Base-by-base conservation (phyloP, 2,113 vertebrate species). In the Phoenicopterus ruber region DNA sequence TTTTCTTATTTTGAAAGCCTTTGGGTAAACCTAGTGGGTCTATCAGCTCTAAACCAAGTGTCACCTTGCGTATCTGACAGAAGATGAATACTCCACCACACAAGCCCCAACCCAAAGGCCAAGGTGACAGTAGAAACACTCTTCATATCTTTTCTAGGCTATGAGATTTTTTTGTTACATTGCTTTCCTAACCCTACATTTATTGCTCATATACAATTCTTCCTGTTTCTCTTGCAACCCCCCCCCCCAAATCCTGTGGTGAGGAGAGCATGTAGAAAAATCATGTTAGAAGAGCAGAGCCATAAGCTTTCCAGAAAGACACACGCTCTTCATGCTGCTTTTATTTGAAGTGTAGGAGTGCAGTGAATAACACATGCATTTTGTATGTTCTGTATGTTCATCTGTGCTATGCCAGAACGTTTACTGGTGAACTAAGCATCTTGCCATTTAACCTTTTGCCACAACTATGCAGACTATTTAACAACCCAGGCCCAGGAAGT, bases 381-480 rank as follows among this genome's bases (percentile, higher is more conserved):
- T 90, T 78, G 6, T 86, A 46, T 77, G 86, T 65, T 63, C 16
- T 77, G 2, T 78, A 63, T 54, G 46, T 54, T 90, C 80, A 38
- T 16, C 47, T 25, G 8, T 66, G 71, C 50, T 31, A 72, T 46
- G 50, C 46, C 59, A 92, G 76, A 88, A 95, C 34, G 12, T 90
- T 69, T 82, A 47, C 46, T 7, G 3, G n/a, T 81, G 67, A 88
- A 91, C 52, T 69, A 79, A 80, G 26, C 24, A 65, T 81, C 47
- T 74, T 84, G 72, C 42, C 72, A 67, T 86, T 91, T 89, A 94
- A 84, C 72, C 63, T 97, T 84, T 70, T 78, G 72, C 86, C 52
- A 67, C 88, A 96, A 67, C 42, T 94, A 94, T 96, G 91, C 63
- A 88, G 69, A 86, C 25, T 92, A 91, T 95, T 92, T 81, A 88